Percentiles rank a stretch among this genome's conserved stretches.
Conservation (phyloP, 2,797 vertebrate species). For the Lepilemur ruficaudatus region DNA sequence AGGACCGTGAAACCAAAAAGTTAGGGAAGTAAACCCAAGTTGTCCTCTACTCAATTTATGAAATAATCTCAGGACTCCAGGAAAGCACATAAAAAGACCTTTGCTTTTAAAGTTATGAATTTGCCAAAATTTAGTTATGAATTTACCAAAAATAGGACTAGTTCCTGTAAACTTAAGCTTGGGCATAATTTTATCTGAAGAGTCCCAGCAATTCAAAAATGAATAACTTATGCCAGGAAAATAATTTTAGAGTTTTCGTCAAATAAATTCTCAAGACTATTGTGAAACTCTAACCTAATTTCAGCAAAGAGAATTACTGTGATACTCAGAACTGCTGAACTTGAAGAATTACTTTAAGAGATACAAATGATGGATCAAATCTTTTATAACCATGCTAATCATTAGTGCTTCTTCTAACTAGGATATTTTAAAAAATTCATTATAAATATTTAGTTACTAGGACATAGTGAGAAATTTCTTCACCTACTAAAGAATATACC, state of each 20-base stretch:
- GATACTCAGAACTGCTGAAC: neutral
- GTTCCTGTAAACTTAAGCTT: neutral
- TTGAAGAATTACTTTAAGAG: neutral
- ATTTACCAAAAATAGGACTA: neutral
- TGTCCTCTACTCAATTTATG: neutral
- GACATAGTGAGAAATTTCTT: neutral
- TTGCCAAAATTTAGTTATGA: neutral
- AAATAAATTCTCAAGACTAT: neutral
- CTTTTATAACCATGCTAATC: neutral
- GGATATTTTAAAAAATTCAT: neutral
- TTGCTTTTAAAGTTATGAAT: neutral
- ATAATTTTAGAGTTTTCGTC: slow-evolving; percentile 3
- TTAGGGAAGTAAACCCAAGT: neutral
- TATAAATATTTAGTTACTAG: slow-evolving; percentile 12
- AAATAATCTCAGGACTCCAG: neutral
- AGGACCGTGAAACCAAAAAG: neutral
- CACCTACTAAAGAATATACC: neutral
- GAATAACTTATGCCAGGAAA: neutral
- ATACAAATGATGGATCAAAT: neutral
- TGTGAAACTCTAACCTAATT: neutral
- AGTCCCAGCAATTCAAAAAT: neutral
- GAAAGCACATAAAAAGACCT: neutral
- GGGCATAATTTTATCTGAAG: neutral
- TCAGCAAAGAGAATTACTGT: neutral
- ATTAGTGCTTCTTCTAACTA: neutral